Evolutionary conservation across 53 echinoderm and acorn worm genomes (phyloP).

Genomic region (Echinometra lucunter): DNA sequence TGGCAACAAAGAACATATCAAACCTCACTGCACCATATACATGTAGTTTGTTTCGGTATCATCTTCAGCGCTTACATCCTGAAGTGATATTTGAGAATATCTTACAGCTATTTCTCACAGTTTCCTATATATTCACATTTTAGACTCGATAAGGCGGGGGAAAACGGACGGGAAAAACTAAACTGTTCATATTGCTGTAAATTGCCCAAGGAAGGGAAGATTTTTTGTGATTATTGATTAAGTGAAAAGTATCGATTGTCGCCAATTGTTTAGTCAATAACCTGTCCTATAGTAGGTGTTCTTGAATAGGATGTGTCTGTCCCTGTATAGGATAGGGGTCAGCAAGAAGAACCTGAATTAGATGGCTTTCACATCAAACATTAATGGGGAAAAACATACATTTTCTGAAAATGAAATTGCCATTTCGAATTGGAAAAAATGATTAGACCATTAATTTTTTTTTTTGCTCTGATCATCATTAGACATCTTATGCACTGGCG

Average conservation of each 20-base stretch:
- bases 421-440: no score
- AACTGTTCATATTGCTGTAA: no score
- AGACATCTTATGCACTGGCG: no score
- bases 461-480: no score
- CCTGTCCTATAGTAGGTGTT: background rate
- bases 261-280: conserved; percentile 38
- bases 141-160: background rate
- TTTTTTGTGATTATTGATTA: conserved; percentile 3
- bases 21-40: background rate
- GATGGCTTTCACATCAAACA: no score
- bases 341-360: background rate
- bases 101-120: background rate
- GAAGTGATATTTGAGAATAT: no score
- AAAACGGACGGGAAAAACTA: background rate
- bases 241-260: conserved; percentile 17
- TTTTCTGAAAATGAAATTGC: no score
- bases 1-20: conserved; percentile 58
- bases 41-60: background rate
- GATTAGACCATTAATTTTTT: no score
- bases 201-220: background rate
- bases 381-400: no score
- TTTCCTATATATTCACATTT: background rate
- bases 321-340: background rate
- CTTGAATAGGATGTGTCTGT: background rate
- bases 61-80: background rate